Percentiles rank a stretch among this genome's conserved stretches.
phyloP scores from a whole-genome alignment of 2,888 invertebrate species.

The Corbicula japonica region DNA sequence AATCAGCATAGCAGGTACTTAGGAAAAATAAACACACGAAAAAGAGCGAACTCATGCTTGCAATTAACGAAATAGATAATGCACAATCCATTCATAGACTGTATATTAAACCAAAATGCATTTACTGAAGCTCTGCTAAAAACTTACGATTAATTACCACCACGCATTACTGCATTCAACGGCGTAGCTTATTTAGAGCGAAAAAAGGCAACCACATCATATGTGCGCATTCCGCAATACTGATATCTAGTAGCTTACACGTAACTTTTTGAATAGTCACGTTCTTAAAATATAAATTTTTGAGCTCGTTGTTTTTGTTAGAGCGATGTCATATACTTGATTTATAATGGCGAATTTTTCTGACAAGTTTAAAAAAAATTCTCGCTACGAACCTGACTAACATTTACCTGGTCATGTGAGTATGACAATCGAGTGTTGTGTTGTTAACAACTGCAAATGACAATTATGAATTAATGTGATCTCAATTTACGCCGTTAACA shows the following conservation, averaged over 20 bases:
- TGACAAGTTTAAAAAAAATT: too few relatives aligned
- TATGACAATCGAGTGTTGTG: too few relatives aligned
- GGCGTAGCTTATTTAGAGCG: neutral
- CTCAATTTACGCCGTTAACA: too few relatives aligned
- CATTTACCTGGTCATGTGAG: too few relatives aligned
- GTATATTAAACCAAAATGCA: neutral
- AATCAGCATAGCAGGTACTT: slow-evolving; percentile 41
- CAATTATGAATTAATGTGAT: too few relatives aligned
- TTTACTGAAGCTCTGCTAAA: neutral
- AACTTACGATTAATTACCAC: slow-evolving; percentile 7
- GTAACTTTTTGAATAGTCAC: neutral
- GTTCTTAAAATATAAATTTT: neutral
- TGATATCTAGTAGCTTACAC: neutral
- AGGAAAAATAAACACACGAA: neutral
- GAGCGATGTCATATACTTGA: neutral
- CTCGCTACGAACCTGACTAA: too few relatives aligned
- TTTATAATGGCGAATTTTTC: neutral
- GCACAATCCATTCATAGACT: neutral
- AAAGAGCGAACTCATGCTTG: neutral
- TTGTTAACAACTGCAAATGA: too few relatives aligned
- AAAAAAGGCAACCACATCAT: neutral
- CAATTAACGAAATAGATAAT: neutral
- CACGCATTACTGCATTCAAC: neutral
- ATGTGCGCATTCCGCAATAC: neutral
- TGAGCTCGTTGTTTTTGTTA: neutral